Conservation (phyloP, 2,113 vertebrate species). For the Sphaerodactylus townsendi region DNA sequence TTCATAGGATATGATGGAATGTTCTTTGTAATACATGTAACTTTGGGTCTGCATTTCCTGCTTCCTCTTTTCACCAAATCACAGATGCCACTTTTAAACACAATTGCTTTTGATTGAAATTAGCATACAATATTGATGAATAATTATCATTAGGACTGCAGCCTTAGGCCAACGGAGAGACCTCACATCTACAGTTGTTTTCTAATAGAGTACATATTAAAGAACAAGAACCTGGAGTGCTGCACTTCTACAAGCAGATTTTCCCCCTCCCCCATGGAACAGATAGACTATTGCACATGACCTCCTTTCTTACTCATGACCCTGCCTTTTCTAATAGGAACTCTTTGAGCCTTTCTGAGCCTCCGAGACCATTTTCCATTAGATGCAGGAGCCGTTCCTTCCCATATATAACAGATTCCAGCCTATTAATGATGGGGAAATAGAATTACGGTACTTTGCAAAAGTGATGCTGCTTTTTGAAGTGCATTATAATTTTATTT, state of each 20-base stretch:
- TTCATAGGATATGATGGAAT: not conserved
- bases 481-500: constrained; percentile 50
- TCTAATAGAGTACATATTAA: not conserved
- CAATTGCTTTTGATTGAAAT: not conserved
- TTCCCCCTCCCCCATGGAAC: too few species aligned
- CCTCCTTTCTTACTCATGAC: not conserved
- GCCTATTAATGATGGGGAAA: constrained; percentile 34
- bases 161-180: not conserved
- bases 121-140: not conserved
- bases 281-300: too few species aligned
- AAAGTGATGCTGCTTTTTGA: constrained; percentile 37
- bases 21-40: not conserved
- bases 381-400: constrained; percentile 6
- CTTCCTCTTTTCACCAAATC: not conserved
- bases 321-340: not conserved
- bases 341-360: not conserved
- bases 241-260: too few species aligned
- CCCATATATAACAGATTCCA: constrained; percentile 6
- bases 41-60: not conserved
- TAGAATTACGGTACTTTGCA: constrained; percentile 22
- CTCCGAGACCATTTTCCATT: constrained; percentile 12
- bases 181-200: not conserved
- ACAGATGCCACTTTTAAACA: not conserved
- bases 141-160: not conserved
- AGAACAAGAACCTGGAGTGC: too few species aligned